phyloP scores from a whole-genome alignment of 2,888 invertebrate genomes.

The Drosophila macrospina region DNA sequence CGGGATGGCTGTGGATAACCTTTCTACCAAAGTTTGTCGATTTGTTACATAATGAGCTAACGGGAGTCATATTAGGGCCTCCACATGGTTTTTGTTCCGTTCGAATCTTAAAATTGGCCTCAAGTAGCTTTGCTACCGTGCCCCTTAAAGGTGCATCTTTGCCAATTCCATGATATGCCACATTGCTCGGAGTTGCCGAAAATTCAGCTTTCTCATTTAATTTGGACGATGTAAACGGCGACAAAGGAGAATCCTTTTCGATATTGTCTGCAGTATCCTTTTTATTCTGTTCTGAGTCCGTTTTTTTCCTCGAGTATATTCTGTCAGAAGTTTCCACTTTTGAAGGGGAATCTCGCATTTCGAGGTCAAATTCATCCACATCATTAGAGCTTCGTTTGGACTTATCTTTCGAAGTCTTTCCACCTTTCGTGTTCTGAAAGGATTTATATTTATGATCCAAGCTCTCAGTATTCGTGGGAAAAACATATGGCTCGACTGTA shows the following conservation, averaged over 20 bases:
- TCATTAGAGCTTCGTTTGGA: neutral
- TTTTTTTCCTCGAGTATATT: neutral
- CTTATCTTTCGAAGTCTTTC: neutral
- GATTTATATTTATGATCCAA: neutral
- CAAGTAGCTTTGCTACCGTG: conserved; percentile 12
- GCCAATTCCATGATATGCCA: neutral
- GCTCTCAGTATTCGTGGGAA: neutral
- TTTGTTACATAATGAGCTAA: neutral
- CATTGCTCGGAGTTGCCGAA: neutral
- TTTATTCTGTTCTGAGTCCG: neutral
- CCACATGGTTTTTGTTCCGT: neutral
- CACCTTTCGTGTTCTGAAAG: neutral
- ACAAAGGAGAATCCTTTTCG: neutral
- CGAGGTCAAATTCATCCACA: neutral
- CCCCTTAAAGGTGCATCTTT: conserved; percentile 6
- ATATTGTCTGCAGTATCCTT: neutral
- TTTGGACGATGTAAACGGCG: neutral
- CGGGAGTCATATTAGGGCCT: neutral
- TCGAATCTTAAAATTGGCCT: neutral
- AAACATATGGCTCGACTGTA: conserved; percentile 5
- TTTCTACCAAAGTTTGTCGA: neutral
- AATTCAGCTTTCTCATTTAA: neutral
- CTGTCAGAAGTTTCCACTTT: neutral
- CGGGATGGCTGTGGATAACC: neutral
- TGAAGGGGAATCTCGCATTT: neutral